phyloP scores from a whole-genome alignment of 2,113 vertebrate species.

The Plecturocebus donacophilus region DNA sequence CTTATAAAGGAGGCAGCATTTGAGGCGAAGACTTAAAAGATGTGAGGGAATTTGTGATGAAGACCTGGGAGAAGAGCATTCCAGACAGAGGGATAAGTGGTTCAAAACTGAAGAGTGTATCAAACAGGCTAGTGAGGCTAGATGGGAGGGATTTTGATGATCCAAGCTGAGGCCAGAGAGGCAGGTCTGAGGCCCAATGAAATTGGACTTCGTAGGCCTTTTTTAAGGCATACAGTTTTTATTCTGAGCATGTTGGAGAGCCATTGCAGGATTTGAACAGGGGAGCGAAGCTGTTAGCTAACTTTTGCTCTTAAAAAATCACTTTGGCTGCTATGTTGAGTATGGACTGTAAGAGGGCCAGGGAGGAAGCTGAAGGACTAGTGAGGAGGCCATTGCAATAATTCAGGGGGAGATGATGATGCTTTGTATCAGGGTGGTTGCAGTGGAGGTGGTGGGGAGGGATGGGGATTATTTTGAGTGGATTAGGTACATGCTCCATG shows the following conservation, averaged over 20 bases:
- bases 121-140: background rate
- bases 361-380: background rate
- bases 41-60: background rate
- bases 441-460: background rate
- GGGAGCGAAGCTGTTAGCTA: background rate
- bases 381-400: background rate
- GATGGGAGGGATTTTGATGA: background rate
- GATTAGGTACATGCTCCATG: background rate
- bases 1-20: background rate
- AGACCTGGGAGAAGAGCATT: background rate
- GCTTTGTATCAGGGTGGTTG: background rate
- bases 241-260: background rate
- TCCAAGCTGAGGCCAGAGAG: background rate
- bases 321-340: background rate
- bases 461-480: background rate
- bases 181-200: background rate
- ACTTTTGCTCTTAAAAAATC: background rate
- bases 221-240: background rate
- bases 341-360: background rate
- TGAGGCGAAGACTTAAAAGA: constrained; percentile 2
- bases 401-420: background rate
- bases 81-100: background rate
- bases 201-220: background rate
- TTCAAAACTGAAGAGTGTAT: background rate
- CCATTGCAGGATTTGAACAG: background rate